A percentile compares a stretch with the other conserved stretches of the same genome.
phyloP scores from a whole-genome alignment of 2,888 invertebrate genomes.

The Orthonychiurus folsomi region DNA sequence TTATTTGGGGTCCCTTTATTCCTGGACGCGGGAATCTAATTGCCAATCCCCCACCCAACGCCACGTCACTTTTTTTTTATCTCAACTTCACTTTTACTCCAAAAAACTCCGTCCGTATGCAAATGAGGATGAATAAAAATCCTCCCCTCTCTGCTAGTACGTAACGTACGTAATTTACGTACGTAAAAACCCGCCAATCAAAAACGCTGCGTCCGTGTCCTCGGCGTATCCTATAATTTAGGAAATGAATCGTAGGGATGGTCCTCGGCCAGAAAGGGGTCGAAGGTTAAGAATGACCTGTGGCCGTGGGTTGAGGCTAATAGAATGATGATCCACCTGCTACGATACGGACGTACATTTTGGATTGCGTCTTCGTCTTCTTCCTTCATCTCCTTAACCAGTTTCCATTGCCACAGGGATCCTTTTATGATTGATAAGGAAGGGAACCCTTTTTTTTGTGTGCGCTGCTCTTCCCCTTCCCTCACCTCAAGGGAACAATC shows the following conservation, averaged over 20 bases:
- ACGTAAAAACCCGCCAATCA: constrained; percentile 8
- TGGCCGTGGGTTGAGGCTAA: constrained; percentile 1
- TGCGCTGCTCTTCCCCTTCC: background rate
- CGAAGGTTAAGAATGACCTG: constrained; percentile 16
- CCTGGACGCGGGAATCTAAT: constrained; percentile 6
- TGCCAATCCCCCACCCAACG: background rate
- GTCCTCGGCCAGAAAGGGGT: constrained; percentile 14
- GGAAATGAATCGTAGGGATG: constrained; percentile 14
- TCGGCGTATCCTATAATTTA: constrained; percentile 13
- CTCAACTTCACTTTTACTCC: no score
- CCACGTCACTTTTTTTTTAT: background rate
- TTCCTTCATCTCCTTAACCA: constrained; percentile 10
- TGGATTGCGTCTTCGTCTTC: constrained; percentile 6
- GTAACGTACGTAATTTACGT: no score
- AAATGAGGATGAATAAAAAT: no score
- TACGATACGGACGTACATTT: background rate
- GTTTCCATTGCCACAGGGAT: constrained; percentile 37
- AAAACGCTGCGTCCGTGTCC: background rate
- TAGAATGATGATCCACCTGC: constrained; percentile 8
- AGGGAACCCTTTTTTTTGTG: constrained; percentile 8
- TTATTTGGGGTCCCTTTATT: no score
- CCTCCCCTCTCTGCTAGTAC: no score
- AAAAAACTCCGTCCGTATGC: no score
- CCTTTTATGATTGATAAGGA: constrained; percentile 37
- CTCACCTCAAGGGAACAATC: constrained; percentile 16